phyloP scores from a whole-genome alignment of 2,797 vertebrate genomes.

The Ispidina lecontei region DNA sequence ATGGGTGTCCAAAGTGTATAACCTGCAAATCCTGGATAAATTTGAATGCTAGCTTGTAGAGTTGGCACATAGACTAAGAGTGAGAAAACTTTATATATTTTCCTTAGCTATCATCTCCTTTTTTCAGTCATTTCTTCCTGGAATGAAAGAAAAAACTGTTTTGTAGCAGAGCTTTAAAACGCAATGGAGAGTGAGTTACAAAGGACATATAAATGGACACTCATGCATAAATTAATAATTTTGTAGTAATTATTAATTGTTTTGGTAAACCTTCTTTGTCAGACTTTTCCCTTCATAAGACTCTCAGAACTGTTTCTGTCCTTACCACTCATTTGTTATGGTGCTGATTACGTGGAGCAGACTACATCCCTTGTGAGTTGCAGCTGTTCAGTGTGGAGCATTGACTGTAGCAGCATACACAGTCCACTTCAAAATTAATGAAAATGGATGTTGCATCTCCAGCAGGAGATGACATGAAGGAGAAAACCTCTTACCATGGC shows the following conservation, averaged over 20 bases:
- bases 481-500: not conserved
- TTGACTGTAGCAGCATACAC: not conserved
- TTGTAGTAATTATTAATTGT: not conserved
- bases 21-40: not conserved
- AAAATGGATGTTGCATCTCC: not conserved
- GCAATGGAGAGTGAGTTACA: not conserved
- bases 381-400: not conserved
- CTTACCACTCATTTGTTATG: not conserved
- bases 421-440: not conserved
- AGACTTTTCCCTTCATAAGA: not conserved
- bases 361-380: not conserved
- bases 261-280: not conserved
- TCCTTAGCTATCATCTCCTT: not conserved
- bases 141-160: not conserved
- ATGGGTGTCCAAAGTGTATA: not conserved
- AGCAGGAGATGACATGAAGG: not conserved
- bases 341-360: not conserved
- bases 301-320: not conserved
- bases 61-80: not conserved
- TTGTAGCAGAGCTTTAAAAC: not conserved
- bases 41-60: not conserved
- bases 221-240: not conserved
- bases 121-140: not conserved
- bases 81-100: fast-evolving
- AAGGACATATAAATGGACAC: not conserved